A percentile compares a stretch with the other conserved stretches of the same genome.
Evolutionary conservation across 35 echinoderm and acorn worm genomes (phyloP).

Genomic region (Heliocidaris erythrogramma): DNA sequence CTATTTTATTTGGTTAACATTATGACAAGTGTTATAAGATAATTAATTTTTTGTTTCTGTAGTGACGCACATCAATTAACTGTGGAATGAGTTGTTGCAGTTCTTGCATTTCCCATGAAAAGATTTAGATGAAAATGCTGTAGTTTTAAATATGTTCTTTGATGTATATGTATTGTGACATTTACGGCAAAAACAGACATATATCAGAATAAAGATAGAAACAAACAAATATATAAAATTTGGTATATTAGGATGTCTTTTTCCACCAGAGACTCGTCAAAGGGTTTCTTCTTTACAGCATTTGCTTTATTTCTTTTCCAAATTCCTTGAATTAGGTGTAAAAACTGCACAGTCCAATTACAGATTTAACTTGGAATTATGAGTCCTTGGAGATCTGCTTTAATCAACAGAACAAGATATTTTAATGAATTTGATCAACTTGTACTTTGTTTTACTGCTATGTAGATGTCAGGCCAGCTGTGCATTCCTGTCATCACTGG

Average conservation of each 20-base stretch:
- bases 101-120: too few species aligned
- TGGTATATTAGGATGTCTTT: background rate
- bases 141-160: too few species aligned
- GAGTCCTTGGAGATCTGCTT: background rate
- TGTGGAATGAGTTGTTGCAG: too few species aligned
- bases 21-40: too few species aligned
- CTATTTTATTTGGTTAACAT: too few species aligned
- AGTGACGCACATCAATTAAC: too few species aligned
- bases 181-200: background rate
- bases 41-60: too few species aligned
- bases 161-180: background rate
- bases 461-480: slow-evolving; percentile 74
- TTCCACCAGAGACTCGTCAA: background rate
- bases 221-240: background rate
- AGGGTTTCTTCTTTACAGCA: background rate
- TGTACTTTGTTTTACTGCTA: background rate
- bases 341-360: background rate
- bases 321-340: background rate
- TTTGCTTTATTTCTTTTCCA: background rate
- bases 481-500: slow-evolving; percentile 53
- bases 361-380: background rate
- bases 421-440: background rate
- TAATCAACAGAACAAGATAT: background rate
- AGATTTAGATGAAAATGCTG: too few species aligned
- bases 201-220: background rate